A percentile compares a stretch with the other conserved stretches of the same genome.
Evolutionary conservation across 2,113 vertebrate species (phyloP).

Genomic region (Scatophagus argus): DNA sequence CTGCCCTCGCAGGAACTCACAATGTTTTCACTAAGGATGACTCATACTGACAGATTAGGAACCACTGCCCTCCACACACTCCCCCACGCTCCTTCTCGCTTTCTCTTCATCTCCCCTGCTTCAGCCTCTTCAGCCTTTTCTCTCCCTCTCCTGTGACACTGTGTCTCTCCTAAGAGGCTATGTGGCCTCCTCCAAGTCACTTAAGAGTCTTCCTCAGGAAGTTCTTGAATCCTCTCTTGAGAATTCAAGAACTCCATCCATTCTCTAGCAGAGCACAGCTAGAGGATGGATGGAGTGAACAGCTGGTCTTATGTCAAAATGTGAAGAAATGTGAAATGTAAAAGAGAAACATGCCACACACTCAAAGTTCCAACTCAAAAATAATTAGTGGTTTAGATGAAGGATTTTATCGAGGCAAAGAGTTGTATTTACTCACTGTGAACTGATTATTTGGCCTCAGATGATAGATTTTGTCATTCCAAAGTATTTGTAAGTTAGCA

Average conservation of each 20-base stretch:
- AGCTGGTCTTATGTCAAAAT: constrained; percentile 30
- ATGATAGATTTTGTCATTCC: background rate
- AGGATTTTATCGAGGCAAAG: background rate
- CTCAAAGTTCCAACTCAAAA: background rate
- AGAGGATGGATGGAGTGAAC: constrained; percentile 6
- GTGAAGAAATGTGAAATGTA: constrained; percentile 22
- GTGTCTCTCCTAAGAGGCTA: background rate
- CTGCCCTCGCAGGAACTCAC: constrained; percentile 43
- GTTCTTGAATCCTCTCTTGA: constrained; percentile 4
- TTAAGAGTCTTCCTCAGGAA: constrained; percentile 12
- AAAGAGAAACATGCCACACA: constrained; percentile 2
- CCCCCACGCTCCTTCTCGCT: constrained; percentile 11
- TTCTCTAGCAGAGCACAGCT: too few relatives aligned
- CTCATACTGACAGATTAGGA: constrained; percentile 53
- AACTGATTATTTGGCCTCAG: background rate
- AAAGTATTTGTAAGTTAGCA: background rate
- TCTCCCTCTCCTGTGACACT: constrained; percentile 5
- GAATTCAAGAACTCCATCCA: too few relatives aligned
- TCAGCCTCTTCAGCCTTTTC: constrained; percentile 11
- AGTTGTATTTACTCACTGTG: constrained; percentile 1
- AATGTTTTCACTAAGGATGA: constrained; percentile 59
- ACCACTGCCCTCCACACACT: constrained; percentile 5
- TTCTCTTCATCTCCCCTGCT: constrained; percentile 11
- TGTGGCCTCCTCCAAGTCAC: background rate
- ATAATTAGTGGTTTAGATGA: background rate